Conservation (phyloP, 2,888 invertebrate species). For the Agrilus cyanescens region DNA sequence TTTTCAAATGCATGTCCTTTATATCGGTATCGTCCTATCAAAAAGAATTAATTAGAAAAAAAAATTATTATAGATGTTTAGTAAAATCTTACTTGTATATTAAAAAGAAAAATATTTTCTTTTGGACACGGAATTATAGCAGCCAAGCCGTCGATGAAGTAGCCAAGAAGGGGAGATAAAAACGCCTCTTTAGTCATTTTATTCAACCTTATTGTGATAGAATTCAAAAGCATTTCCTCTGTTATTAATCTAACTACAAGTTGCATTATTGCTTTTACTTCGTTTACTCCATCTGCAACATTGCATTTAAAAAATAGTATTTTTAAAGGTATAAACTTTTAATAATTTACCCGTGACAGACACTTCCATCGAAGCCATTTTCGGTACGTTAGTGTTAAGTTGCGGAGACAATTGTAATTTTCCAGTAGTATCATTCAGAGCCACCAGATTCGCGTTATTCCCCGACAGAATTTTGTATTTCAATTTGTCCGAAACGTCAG, state of each 20-base stretch:
- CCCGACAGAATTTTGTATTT: slow-evolving; percentile 77
- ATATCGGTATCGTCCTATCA: slow-evolving; percentile 79
- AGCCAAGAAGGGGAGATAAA: slow-evolving; percentile 74
- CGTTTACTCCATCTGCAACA: slow-evolving; percentile 76
- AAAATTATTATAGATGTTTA: neutral
- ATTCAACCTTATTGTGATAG: slow-evolving; percentile 83
- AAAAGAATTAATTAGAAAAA: slow-evolving; percentile 4
- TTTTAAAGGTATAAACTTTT: too few relatives aligned
- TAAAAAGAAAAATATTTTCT: slow-evolving; percentile 86
- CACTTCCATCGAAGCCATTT: slow-evolving; percentile 86
- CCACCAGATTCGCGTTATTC: slow-evolving; percentile 83
- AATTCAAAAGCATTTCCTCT: slow-evolving; percentile 87
- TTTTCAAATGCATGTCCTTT: slow-evolving; percentile 47
- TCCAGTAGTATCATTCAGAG: slow-evolving; percentile 72
- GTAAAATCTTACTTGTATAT: slow-evolving; percentile 47
- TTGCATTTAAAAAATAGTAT: too few relatives aligned
- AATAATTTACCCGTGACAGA: slow-evolving; percentile 56
- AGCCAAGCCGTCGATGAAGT: slow-evolving; percentile 82
- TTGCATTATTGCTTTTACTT: slow-evolving; percentile 85
- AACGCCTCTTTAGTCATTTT: slow-evolving; percentile 91
- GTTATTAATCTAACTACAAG: slow-evolving; percentile 83
- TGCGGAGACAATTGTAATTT: slow-evolving; percentile 81
- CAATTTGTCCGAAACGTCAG: slow-evolving; percentile 82
- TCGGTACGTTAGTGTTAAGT: slow-evolving; percentile 89
- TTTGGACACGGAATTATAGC: slow-evolving; percentile 86